phyloP scores from a whole-genome alignment of 2,113 vertebrate genomes.

The Lates calcarifer region DNA sequence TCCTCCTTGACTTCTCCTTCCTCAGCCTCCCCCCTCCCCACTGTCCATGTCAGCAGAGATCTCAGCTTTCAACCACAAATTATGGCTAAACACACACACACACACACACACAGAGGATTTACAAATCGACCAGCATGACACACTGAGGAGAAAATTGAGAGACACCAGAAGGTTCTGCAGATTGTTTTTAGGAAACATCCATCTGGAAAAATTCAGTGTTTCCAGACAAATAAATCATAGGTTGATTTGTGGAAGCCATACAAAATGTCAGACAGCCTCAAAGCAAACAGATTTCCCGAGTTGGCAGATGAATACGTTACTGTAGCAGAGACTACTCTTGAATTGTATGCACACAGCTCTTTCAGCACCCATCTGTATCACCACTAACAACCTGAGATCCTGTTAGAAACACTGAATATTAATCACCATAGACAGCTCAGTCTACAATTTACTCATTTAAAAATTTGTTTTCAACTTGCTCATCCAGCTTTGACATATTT shows the following conservation, averaged over 20 bases:
- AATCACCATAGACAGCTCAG: slow-evolving; percentile 13
- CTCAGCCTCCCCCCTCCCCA: slow-evolving; percentile 4
- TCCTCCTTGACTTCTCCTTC: slow-evolving; percentile 38
- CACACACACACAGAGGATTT: slow-evolving; percentile 23
- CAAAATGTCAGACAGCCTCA: slow-evolving; percentile 49
- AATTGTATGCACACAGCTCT: slow-evolving; percentile 23
- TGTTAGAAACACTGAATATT: slow-evolving; percentile 50
- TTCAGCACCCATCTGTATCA: slow-evolving; percentile 25
- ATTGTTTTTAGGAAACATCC: slow-evolving; percentile 65
- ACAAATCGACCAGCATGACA: slow-evolving; percentile 26
- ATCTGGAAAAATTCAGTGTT: slow-evolving; percentile 58
- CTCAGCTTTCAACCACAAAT: slow-evolving; percentile 67
- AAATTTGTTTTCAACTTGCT: background rate
- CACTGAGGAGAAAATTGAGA: slow-evolving; percentile 42
- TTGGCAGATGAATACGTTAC: slow-evolving; percentile 42
- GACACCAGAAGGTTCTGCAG: slow-evolving; percentile 65
- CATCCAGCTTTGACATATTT: background rate
- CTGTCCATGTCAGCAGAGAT: slow-evolving; percentile 58
- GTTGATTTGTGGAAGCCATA: slow-evolving; percentile 41
- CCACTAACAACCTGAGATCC: slow-evolving; percentile 33
- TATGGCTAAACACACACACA: slow-evolving; percentile 8
- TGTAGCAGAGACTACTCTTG: slow-evolving; percentile 21
- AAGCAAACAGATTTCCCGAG: slow-evolving; percentile 48
- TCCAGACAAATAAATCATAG: slow-evolving; percentile 57
- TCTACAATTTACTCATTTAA: slow-evolving; percentile 1